Evolutionary conservation across 2,113 vertebrate species (phyloP), one percentile per base, ranked within the genome.

Genomic region (Ranitomeya imitator): DNA sequence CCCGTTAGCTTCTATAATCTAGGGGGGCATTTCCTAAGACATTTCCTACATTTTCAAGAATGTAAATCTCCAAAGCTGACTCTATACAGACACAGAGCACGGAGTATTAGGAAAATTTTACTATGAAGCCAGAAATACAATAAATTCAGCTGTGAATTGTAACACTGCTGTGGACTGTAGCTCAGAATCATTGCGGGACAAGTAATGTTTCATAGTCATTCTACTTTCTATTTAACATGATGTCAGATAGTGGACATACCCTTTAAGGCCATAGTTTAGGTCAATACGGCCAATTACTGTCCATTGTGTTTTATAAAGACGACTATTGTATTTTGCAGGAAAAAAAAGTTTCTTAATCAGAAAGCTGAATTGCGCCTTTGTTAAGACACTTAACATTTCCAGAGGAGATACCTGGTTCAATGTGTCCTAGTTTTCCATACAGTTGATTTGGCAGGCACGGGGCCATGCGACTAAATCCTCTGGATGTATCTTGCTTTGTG

Each of bases 401-500:
- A 19, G 37, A 45, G 45, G 16, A 65, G 55, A 59, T 54, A 55
- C 52, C 9, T 21, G 6, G 71, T 57, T 51, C 87, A 77, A 3
- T 84, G 69, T 88, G 79, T 76, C 55, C 79, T 37, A 80, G 51
- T 45, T 55, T 31, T 51, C 18, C 71, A 19, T 88, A 31, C 86
- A 88, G 69, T 45, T 88, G 80, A 88, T 76, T 77, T 78, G 71
- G 81, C 71, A 78, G 87, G 80, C 87, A 65, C 71, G 14, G 59
- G 59, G 69, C 80, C 87, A 77, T 59, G 23, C 57, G 78, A n/a
- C 71, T 13, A 84, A 84, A 84, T 84, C 74, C 81, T 45, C 52
- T 79, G n/a, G 3, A 85, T 78, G 81, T 69, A 85, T 79, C 81
- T 45, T 57, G 81, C 60, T 79, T 26, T 79, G 81, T 19, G 80